These are phyloP conservation scores for Stenolophus ochropezus DNA, from an alignment of 2,888 invertebrate genomes.

Conservation along the genomic window DNA sequence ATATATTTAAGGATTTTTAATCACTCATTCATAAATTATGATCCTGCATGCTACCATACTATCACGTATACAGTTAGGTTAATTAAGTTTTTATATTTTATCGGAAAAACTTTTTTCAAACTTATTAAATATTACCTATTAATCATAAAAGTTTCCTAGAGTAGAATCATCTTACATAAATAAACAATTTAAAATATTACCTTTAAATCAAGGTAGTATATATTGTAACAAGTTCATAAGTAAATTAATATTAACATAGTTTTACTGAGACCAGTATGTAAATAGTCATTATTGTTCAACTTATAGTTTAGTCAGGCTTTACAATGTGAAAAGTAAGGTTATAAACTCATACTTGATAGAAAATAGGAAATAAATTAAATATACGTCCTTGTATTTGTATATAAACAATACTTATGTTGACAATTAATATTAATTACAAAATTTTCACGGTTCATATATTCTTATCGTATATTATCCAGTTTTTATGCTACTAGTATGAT, in stretches of 20 bases:
- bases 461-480: neutral
- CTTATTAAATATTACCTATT: too few relatives aligned
- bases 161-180: too few relatives aligned
- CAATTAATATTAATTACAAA: conserved; percentile 23
- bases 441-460: conserved; percentile 25
- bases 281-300: too few relatives aligned
- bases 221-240: too few relatives aligned
- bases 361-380: neutral
- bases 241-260: too few relatives aligned
- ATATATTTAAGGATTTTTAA: conserved; percentile 8
- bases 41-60: neutral
- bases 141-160: too few relatives aligned
- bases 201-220: too few relatives aligned
- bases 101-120: too few relatives aligned
- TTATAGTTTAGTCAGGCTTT: too few relatives aligned
- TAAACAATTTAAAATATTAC: too few relatives aligned
- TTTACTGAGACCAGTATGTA: too few relatives aligned
- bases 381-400: neutral
- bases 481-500: neutral
- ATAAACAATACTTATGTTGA: conserved; percentile 22
- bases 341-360: neutral
- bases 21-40: conserved; percentile 9
- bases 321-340: neutral
- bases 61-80: neutral
- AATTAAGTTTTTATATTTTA: conserved; percentile 8